Evolutionary conservation across 2,888 invertebrate species (phyloP).

Genomic region (Anorthoa munda): DNA sequence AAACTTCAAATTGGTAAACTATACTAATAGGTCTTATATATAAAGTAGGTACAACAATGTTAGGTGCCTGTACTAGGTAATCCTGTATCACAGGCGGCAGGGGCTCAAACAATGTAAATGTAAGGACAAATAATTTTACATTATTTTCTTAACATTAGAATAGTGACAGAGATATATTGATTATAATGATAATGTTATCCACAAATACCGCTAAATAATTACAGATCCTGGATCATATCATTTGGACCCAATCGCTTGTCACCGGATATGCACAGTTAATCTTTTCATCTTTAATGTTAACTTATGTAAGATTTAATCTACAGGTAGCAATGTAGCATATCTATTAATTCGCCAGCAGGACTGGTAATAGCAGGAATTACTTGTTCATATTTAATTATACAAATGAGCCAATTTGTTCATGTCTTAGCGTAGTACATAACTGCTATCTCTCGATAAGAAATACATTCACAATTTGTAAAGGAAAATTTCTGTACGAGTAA

Average conservation of each 20-base stretch:
- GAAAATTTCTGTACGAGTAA: slow-evolving; percentile 13
- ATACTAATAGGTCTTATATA: too few species aligned
- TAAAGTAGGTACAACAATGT: too few species aligned
- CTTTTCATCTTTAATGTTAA: slow-evolving; percentile 55
- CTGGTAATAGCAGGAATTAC: slow-evolving; percentile 52
- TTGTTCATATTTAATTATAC: slow-evolving; percentile 63
- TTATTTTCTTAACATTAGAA: too few species aligned
- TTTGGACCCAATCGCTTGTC: slow-evolving; percentile 45
- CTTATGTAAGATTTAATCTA: slow-evolving; percentile 56
- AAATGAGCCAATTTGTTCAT: slow-evolving; percentile 52
- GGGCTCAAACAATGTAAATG: too few species aligned
- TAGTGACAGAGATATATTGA: too few species aligned
- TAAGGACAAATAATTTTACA: too few species aligned
- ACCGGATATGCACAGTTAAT: slow-evolving; percentile 53
- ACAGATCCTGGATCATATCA: slow-evolving; percentile 30
- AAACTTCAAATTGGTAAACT: too few species aligned
- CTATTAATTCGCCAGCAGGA: slow-evolving; percentile 54
- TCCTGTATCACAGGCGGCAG: too few species aligned
- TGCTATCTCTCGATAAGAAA: slow-evolving; percentile 29
- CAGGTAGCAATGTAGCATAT: slow-evolving; percentile 44
- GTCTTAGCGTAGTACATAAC: slow-evolving; percentile 33
- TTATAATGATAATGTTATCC: slow-evolving; percentile 9
- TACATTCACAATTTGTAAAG: slow-evolving; percentile 34
- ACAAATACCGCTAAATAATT: slow-evolving; percentile 11
- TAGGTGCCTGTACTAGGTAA: too few species aligned